Evolutionary conservation across 2,113 vertebrate species (phyloP), one percentile per base, ranked within the genome.

Genomic region (Caracal caracal): DNA sequence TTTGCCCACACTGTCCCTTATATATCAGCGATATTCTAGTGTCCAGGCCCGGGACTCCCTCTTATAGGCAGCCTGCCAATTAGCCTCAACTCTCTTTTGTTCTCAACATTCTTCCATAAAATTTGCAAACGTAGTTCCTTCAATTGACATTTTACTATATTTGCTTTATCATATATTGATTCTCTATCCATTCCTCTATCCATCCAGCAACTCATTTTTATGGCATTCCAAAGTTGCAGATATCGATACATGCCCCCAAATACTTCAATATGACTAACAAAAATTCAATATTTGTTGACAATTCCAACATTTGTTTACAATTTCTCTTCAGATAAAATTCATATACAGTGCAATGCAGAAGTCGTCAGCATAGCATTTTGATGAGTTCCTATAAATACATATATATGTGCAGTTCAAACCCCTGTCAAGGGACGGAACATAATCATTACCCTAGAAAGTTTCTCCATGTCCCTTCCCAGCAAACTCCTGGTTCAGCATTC

Each of bases 151-250:
- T 28, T 90, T 49, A 35, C 26, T 19, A 12, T 24, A 49, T 79
- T 96, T 63, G 33, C 20, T 96, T 87, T 65, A 87, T 35, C 71
- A 49, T 24, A n/a, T 49, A 65, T 71, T 81, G 51, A 82, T 93
- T 86, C 30, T 93, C 19, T 88, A 37, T 6, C 53, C 16, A 71
- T 76, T 88, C 22, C 16, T 93, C 47, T 93, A 61, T 53, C 49
- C 53, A 51, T 68, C 49, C 28, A 59, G 30, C 10, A 35, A 47
- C 26, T 87, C 40, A 71, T 89, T 86, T 66, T 63, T 70, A 37
- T 16, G 94, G 51, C 2, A 2, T 90, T 90, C 70, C 26, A 13
- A 81, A 94, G n/a, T 78, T 90, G 35, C 3, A 82, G 66, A 87
- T 37, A 90, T 30, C 47, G 61, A 40, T 82, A 88, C 11, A 56